phyloP scores from a whole-genome alignment of 2,888 invertebrate genomes.

The Patella depressa region DNA sequence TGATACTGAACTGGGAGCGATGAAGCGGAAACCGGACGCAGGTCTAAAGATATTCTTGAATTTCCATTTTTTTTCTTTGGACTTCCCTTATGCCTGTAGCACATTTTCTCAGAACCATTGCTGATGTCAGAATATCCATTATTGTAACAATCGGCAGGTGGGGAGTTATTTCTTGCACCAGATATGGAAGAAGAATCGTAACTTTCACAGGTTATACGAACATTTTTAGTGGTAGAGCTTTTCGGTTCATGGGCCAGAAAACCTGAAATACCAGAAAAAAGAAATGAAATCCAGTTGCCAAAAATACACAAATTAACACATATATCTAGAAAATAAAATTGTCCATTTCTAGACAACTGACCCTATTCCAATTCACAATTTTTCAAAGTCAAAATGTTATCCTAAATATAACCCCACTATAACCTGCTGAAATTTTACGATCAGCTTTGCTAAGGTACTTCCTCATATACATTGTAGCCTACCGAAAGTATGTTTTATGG shows the following conservation, averaged over 20 bases:
- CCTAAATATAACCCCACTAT: too few species aligned
- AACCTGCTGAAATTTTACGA: too few species aligned
- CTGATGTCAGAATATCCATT: conserved; percentile 35
- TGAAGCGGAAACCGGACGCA: conserved; percentile 65
- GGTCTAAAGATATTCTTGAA: conserved; percentile 55
- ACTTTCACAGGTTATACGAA: not conserved
- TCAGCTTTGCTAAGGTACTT: too few species aligned
- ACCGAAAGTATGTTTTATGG: too few species aligned
- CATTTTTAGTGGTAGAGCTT: conserved; percentile 2
- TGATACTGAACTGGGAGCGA: conserved; percentile 45
- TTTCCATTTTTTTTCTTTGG: conserved; percentile 44
- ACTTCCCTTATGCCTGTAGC: conserved; percentile 47
- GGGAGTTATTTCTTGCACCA: not conserved
- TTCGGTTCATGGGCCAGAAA: conserved; percentile 3
- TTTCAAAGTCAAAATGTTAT: too few species aligned
- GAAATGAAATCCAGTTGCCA: too few species aligned
- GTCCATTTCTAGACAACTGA: too few species aligned
- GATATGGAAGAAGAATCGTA: not conserved
- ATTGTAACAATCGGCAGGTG: not conserved
- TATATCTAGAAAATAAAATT: too few species aligned
- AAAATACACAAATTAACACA: too few species aligned
- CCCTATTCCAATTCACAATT: too few species aligned
- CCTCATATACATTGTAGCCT: too few species aligned
- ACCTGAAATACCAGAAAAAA: not conserved
- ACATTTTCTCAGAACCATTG: conserved; percentile 46